These are phyloP conservation scores for Tetragonula clypearis DNA, from an alignment of 1,140 invertebrate species.

Conservation along the genomic window DNA sequence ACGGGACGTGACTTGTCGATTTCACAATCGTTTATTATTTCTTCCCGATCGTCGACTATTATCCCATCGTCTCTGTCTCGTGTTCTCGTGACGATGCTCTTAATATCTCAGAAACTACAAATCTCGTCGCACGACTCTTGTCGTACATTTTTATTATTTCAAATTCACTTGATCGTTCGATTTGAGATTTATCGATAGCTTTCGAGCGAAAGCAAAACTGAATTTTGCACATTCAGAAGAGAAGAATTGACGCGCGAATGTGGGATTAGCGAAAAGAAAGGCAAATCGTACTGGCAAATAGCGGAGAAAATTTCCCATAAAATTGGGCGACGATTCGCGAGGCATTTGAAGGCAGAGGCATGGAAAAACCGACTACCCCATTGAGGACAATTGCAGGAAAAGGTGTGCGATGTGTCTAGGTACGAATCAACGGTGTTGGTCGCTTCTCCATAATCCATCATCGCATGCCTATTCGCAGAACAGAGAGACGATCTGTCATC, in stretches of 20 bases:
- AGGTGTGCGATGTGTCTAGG: constrained; percentile 61
- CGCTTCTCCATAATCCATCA: constrained; percentile 76
- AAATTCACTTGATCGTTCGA: neutral
- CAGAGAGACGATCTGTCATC: constrained; percentile 79
- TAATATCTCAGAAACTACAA: neutral
- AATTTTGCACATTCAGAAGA: neutral
- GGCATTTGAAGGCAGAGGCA: constrained; percentile 50
- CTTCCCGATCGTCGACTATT: constrained; percentile 33
- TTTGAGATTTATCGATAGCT: neutral
- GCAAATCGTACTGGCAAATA: neutral
- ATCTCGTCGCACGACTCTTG: neutral
- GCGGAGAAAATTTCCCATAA: constrained; percentile 62
- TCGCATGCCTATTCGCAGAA: constrained; percentile 76
- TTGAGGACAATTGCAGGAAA: constrained; percentile 59
- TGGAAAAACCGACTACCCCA: constrained; percentile 42
- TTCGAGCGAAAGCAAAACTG: neutral
- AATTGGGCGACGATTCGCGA: constrained; percentile 72
- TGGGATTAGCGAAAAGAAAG: neutral
- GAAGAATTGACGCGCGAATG: neutral
- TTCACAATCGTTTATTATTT: constrained; percentile 75
- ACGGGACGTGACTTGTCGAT: constrained; percentile 72
- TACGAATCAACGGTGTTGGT: constrained; percentile 61
- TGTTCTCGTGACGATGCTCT: neutral
- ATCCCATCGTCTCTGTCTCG: neutral
- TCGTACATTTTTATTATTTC: neutral